Evolutionary conservation across 2,113 vertebrate genomes (phyloP).

Genomic region (Ornithorhynchus anatinus): DNA sequence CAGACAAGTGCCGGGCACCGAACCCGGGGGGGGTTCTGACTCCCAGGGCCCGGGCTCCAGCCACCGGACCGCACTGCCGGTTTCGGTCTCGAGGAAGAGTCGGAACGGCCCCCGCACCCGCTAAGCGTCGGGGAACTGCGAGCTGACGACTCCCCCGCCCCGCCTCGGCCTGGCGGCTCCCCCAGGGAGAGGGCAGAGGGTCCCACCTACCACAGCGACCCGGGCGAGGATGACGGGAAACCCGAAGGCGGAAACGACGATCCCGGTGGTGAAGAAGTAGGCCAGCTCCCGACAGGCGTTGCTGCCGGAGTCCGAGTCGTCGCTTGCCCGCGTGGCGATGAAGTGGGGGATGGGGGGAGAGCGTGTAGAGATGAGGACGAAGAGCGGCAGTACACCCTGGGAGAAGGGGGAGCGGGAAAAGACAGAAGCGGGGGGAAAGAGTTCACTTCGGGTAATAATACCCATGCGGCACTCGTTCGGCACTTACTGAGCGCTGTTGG

Average conservation of each 20-base stretch:
- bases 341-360: constrained; percentile 92
- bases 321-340: constrained; percentile 84
- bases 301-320: constrained; percentile 85
- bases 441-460: no score
- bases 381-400: constrained; percentile 93
- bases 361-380: constrained; percentile 88
- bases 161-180: no score
- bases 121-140: not conserved
- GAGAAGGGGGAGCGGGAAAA: not conserved
- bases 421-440: accelerated
- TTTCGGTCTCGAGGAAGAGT: no score
- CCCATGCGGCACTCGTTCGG: no score
- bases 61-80: no score
- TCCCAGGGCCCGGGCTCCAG: no score
- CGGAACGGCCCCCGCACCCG: no score
- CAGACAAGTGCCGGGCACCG: no score
- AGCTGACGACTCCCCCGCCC: no score
- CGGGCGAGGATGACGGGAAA: constrained; percentile 88
- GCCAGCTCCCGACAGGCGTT: constrained; percentile 91
- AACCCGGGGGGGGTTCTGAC: no score
- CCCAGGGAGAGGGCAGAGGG: not conserved
- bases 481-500: no score
- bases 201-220: constrained; percentile 74
- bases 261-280: constrained; percentile 93
- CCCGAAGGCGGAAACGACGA: constrained; percentile 92